Percentiles rank a stretch among this genome's conserved stretches.
Evolutionary conservation across 2,888 invertebrate genomes (phyloP).

Genomic region (Carabus problematicus): DNA sequence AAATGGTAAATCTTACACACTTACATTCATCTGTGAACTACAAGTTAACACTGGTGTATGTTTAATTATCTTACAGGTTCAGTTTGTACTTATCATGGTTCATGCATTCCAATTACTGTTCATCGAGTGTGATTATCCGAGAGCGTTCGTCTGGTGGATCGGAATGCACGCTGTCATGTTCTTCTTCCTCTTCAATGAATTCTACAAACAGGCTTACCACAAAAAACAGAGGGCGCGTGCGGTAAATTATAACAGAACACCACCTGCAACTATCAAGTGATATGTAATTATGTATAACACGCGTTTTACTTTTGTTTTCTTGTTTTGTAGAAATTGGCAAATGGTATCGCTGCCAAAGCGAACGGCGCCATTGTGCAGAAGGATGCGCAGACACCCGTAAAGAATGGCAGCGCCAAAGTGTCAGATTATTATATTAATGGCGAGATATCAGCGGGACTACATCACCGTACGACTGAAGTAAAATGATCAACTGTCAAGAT

Average conservation of each 20-base stretch:
- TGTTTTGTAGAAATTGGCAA: conserved; percentile 10
- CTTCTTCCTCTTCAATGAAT: conserved; percentile 93
- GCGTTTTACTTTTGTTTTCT: neutral
- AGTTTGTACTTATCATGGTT: conserved; percentile 88
- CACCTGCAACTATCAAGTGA: neutral
- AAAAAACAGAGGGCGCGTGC: conserved; percentile 51
- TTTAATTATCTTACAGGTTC: conserved; percentile 68
- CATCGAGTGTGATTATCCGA: conserved; percentile 91
- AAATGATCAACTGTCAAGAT: conserved; percentile 22
- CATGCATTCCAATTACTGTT: conserved; percentile 93
- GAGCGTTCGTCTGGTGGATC: conserved; percentile 95
- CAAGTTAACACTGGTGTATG: too few species aligned
- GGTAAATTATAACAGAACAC: neutral
- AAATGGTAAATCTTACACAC: conserved; percentile 70
- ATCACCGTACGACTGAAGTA: conserved; percentile 51
- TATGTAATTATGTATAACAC: neutral
- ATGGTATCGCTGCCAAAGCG: neutral
- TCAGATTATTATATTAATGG: conserved; percentile 64
- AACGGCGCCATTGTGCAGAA: conserved; percentile 44
- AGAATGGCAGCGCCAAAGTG: conserved; percentile 33
- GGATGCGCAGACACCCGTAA: conserved; percentile 47
- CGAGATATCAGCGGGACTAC: conserved; percentile 52
- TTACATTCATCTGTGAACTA: too few species aligned
- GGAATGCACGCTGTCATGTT: conserved; percentile 95
- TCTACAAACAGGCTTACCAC: conserved; percentile 84